Base-by-base conservation (phyloP, 2,113 vertebrate species). In the Corythornis cristatus region DNA sequence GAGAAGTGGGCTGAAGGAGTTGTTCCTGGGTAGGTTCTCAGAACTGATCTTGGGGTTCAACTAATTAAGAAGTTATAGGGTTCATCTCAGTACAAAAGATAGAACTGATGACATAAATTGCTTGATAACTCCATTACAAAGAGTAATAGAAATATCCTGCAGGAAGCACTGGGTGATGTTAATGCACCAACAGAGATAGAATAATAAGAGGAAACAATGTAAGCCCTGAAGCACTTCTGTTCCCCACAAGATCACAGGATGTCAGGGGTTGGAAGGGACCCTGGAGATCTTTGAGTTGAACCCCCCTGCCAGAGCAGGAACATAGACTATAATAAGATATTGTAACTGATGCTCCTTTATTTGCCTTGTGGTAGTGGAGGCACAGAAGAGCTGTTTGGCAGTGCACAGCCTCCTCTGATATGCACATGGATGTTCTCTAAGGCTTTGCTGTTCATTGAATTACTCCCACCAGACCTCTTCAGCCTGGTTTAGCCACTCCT, bases 361-460 rank as follows among this genome's bases (percentile, higher is more conserved):
- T 75, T 0, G 0, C 48, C 12, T 64, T 64, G 43, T 23, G n/a
- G 35, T 16, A 35, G 29, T n/a, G 26, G n/a, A 90, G 60, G 26
- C 45, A 73, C 29, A 66, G 61, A 53, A 48, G 21, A 71, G 43
- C 9, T 90, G 40, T 11, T 88, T 65, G 66, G 31, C 29, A 31
- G 37, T 2, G 15, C 62, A 51, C 33, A 80, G 56, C 12, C 16
- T 74, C 53, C 6, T 5, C n/a, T 60, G 33, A 15, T 0, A 3
- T 0, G 23, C 40, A 48, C 0, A 0, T 42, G 42, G 21, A 40
- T 14, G 6, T 33, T 19, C 33, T 81, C 37, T 64, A 56, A 50
- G 58, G 35, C 10, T 76, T 60, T 76, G 19, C 9, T 28, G 23
- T 50, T 84, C 42, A 33, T 45, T 91, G 33, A 4, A 11, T 72